Evolutionary conservation across 2,888 invertebrate species (phyloP), one percentile per base, ranked within the genome.

Genomic region (Carterocephalus palaemon): DNA sequence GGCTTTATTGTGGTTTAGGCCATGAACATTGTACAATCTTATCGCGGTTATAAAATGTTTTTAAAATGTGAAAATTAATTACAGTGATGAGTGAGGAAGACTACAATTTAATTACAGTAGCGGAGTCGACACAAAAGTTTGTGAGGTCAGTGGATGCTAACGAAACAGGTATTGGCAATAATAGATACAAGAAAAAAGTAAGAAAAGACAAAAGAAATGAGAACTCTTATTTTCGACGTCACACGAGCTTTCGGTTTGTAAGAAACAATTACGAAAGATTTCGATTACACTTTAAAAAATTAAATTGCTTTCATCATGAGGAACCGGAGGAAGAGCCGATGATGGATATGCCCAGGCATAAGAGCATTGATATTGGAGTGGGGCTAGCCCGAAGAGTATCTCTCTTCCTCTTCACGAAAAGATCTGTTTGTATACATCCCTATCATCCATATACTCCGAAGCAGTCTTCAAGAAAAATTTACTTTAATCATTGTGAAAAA

Each of bases 371-470:
- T 45, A 85, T 85, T 4, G 70, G 76, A 1, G 79, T 82, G 3
- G 82, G 82, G 1, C 51, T 84, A 4, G 80, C 82, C n/a, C 60
- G 86, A 12, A 65, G 76, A 43, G 65, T 83, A 39, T 86, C 86
- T 0, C 64, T 80, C 19, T 84, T 86, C 40, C 57, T 86, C 12
- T 86, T 86, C 43, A 83, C 82, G 2, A 80, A 64, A 48, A 69
- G 71, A 49, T 75, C 82, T 1, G 78, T 81, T 19, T 80, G 80
- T 47, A 66, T 76, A 19, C 86, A 86, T 53, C 86, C 86, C 0
- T 86, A 83, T 51, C 86, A 86, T 47, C 86, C 86, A 1, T 86
- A 67, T 48, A 83, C 82, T 8, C 86, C 86, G 4, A 69, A 68
- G 39, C 82, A 82, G 56, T 77, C 76, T 0, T 73, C 82, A 4